Evolutionary conservation across 2,888 invertebrate genomes (phyloP).

Genomic region (Acleris literana): DNA sequence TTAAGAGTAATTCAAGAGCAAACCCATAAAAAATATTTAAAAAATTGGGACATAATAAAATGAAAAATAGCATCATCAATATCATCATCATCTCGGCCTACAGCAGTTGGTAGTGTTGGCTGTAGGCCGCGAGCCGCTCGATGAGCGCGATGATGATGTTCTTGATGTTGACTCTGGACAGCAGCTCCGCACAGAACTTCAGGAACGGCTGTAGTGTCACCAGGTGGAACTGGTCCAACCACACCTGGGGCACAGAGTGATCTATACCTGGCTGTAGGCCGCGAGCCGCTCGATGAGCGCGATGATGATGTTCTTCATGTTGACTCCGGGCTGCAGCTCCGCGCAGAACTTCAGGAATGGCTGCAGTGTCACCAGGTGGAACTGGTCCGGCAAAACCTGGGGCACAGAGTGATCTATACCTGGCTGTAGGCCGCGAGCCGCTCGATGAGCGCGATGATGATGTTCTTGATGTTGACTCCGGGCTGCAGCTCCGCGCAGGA

Average conservation of each 20-base stretch:
- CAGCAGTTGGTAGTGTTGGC: too few relatives aligned
- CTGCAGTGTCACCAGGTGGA: constrained; percentile 97
- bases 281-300: constrained; percentile 96
- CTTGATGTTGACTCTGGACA: constrained; percentile 98
- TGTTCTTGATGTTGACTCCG: constrained; percentile 98
- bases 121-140: too few relatives aligned
- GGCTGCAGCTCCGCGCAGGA: constrained; percentile 98
- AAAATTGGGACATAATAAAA: too few relatives aligned
- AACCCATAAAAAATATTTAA: too few relatives aligned
- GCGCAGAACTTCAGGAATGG: constrained; percentile 98
- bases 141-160: constrained; percentile 98
- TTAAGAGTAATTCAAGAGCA: too few relatives aligned
- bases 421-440: constrained; percentile 93
- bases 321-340: constrained; percentile 96
- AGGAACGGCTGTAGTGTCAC: constrained; percentile 97
- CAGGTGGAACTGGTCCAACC: constrained; percentile 99
- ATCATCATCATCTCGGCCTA: too few relatives aligned
- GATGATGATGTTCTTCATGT: constrained; percentile 99
- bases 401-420: constrained; percentile 59
- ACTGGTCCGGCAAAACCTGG: constrained; percentile 98
- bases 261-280: constrained; percentile 89
- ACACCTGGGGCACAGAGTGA: constrained; percentile 84
- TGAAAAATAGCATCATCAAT: too few relatives aligned
- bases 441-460: constrained; percentile 98
- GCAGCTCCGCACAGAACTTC: constrained; percentile 98